Conservation (phyloP, 2,888 invertebrate genomes). For the Euproctis similis region DNA sequence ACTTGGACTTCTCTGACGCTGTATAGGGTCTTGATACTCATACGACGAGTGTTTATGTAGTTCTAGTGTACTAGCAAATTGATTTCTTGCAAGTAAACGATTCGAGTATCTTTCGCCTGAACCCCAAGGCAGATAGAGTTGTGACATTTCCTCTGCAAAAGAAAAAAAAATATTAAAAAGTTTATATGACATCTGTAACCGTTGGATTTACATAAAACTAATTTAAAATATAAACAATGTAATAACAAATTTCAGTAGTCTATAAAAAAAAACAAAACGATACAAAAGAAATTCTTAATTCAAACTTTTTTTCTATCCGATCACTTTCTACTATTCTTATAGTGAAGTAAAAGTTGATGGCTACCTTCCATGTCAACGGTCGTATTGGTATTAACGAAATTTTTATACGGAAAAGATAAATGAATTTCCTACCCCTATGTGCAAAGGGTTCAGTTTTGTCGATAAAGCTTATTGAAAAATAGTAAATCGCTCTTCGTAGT, state of each 20-base stretch:
- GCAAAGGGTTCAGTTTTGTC: slow-evolving; percentile 65
- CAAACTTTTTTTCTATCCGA: not conserved
- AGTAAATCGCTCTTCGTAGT: slow-evolving; percentile 30
- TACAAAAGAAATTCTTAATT: slow-evolving; percentile 3
- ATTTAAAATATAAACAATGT: too few species aligned
- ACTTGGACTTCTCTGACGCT: slow-evolving; percentile 79
- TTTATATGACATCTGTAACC: too few species aligned
- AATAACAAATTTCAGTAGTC: not conserved
- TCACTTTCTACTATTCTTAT: slow-evolving; percentile 24
- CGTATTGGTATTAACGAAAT: slow-evolving; percentile 47
- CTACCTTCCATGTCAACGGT: slow-evolving; percentile 54
- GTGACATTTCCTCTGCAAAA: slow-evolving; percentile 84
- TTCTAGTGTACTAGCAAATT: slow-evolving; percentile 67
- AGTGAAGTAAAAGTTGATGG: slow-evolving; percentile 18
- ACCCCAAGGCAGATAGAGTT: slow-evolving; percentile 86
- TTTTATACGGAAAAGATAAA: slow-evolving; percentile 35
- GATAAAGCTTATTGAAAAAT: slow-evolving; percentile 41
- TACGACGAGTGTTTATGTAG: slow-evolving; percentile 60
- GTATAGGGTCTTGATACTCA: slow-evolving; percentile 59
- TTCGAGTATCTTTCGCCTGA: slow-evolving; percentile 66
- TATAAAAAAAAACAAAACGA: slow-evolving; percentile 2
- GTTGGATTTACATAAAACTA: too few species aligned
- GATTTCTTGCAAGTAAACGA: slow-evolving; percentile 59
- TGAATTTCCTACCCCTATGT: slow-evolving; percentile 45
- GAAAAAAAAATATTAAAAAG: too few species aligned